Evolutionary conservation across 2,113 vertebrate genomes (phyloP).

Genomic region (Eurystomus gularis): DNA sequence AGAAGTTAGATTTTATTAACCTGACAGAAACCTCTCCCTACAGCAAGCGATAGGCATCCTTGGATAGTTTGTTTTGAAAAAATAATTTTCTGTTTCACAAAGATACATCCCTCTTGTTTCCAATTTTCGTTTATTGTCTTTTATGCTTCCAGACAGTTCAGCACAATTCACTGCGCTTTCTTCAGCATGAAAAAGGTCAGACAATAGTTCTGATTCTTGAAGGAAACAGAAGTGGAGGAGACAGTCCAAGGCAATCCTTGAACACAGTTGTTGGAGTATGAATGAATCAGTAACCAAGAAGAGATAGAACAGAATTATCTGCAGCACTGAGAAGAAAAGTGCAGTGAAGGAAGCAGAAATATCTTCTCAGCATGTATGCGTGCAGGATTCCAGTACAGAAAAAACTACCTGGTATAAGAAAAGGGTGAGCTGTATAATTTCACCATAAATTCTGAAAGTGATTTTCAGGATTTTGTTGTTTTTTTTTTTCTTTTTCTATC

Average conservation of each 20-base stretch:
- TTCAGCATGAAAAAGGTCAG: slow-evolving; percentile 24
- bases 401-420: not conserved
- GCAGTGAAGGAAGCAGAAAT: not conserved
- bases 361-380: not conserved
- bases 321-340: slow-evolving; percentile 14
- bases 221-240: slow-evolving; percentile 36
- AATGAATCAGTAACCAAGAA: slow-evolving; percentile 23
- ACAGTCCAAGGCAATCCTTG: slow-evolving; percentile 12
- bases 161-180: slow-evolving; percentile 30
- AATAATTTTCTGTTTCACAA: not conserved
- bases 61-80: not conserved
- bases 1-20: not conserved
- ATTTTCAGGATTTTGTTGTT: not conserved
- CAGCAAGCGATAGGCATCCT: not conserved
- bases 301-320: not conserved
- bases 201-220: slow-evolving; percentile 37
- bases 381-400: not conserved
- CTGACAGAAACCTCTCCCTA: slow-evolving; percentile 16
- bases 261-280: not conserved
- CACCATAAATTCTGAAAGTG: not conserved
- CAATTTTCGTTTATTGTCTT: slow-evolving; percentile 23
- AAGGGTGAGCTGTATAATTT: not conserved
- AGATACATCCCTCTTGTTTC: not conserved
- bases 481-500: not conserved
- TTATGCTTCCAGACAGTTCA: slow-evolving; percentile 24